Evolutionary conservation across 2,113 vertebrate genomes (phyloP), one percentile per base, ranked within the genome.

Genomic region (Melanostigma gelatinosum): DNA sequence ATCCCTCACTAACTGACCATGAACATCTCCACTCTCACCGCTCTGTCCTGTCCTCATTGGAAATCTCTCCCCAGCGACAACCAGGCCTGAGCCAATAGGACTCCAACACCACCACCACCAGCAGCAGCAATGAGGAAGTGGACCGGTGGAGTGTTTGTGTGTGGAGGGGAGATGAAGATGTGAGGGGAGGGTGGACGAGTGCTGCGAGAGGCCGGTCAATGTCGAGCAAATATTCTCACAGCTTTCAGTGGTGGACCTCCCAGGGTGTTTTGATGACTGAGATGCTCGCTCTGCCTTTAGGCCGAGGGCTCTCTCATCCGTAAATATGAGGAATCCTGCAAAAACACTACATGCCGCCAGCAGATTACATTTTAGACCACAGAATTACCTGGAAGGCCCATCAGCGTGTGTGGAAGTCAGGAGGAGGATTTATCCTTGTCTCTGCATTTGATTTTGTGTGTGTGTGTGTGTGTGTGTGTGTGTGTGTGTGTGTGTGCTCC

Each of bases 191-290:
- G 34, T 0, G n/a, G 34, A 34, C 8, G 63, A 20, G 29, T 60
- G 60, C 55, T 73, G 62, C 34, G 68, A 72, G 63, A 75, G 77
- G 15, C 48, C 24, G 36, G 76, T 75, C 54, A 57, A 10, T 12
- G 9, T 52, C 52, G 62, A 74, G 46, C 79, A 92, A 90, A 90
- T 84, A 87, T 83, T 91, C 83, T 86, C 89, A 87, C 75, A 89
- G 62, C 74, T 84, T 84, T 71, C 15, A 6, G 60, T 6, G 24
- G 57, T 6, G 40, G 83, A 89, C 83, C 90, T 91, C 85, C 80
- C 72, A 79, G 77, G 16, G 24, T 80, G 89, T 85, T 88, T 77
- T 87, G 64, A 85, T 87, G 73, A 79, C 55, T 1, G 61, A 38
- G 77, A 62, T 61, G 70, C 58, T 70, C 20, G 52, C 63, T 29